Conservation (phyloP, 2,113 vertebrate genomes). For the Notechis scutatus region DNA sequence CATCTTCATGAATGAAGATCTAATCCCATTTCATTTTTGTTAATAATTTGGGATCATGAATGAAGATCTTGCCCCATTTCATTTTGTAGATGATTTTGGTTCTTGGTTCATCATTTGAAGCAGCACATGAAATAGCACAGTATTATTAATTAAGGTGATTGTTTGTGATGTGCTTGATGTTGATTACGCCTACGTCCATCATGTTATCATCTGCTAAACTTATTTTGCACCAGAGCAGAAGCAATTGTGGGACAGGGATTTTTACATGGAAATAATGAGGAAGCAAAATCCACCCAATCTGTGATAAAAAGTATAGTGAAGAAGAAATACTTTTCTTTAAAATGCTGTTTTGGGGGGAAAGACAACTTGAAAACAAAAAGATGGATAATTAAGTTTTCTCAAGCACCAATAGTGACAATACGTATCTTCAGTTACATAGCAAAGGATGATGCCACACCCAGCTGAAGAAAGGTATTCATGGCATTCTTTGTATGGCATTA, state of each 20-base stretch:
- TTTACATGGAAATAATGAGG: neutral
- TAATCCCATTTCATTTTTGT: neutral
- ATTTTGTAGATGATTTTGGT: neutral
- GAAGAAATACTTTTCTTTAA: neutral
- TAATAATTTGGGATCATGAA: neutral
- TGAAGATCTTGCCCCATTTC: neutral
- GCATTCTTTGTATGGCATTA: neutral
- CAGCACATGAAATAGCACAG: neutral
- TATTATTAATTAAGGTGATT: neutral
- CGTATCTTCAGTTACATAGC: neutral
- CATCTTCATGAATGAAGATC: neutral
- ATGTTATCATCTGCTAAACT: neutral
- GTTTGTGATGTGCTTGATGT: neutral
- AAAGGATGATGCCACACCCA: neutral
- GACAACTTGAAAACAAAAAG: neutral
- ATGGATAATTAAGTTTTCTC: neutral
- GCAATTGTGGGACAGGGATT: neutral
- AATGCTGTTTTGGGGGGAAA: neutral
- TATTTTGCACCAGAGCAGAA: neutral
- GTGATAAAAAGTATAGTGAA: neutral
- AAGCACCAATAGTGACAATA: neutral
- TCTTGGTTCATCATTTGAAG: neutral
- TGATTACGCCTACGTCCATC: neutral
- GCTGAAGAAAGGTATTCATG: neutral
- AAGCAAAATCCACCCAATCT: neutral